These are phyloP conservation scores for Phylloscopus trochilus DNA, from an alignment of 2,113 vertebrate genomes.

Conservation along the genomic window DNA sequence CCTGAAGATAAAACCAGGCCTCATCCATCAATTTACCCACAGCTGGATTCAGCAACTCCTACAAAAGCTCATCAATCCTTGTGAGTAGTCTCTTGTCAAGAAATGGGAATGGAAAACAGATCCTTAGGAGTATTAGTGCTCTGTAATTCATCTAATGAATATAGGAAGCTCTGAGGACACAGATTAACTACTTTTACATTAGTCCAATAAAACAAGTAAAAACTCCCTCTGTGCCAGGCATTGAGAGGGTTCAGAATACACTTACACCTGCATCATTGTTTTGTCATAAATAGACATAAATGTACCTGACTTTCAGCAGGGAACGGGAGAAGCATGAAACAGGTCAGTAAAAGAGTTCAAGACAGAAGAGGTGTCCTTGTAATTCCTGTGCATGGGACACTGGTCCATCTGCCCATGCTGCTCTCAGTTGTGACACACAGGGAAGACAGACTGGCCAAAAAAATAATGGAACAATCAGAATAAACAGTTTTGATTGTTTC, in stretches of 20 bases:
- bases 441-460: not conserved
- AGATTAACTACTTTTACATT: not conserved
- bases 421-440: not conserved
- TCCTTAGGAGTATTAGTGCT: not conserved
- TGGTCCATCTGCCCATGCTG: not conserved
- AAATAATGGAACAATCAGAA: not conserved
- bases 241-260: not conserved
- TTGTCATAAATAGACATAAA: not conserved
- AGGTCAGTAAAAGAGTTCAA: not conserved
- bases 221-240: not conserved
- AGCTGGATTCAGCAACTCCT: constrained; percentile 46
- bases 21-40: constrained; percentile 55
- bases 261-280: not conserved
- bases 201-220: not conserved
- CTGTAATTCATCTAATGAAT: not conserved
- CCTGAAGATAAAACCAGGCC: constrained; percentile 23
- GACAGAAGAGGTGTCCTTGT: not conserved
- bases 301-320: not conserved
- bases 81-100: constrained; percentile 62
- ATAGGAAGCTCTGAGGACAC: not conserved
- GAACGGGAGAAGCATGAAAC: not conserved
- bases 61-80: constrained; percentile 36
- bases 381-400: not conserved
- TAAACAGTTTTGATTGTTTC: not conserved
- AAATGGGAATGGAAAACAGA: not conserved